A percentile compares a stretch with the other conserved stretches of the same genome.
phyloP scores from a whole-genome alignment of 2,888 invertebrate species.

The Dasysyrphus albostriatus region DNA sequence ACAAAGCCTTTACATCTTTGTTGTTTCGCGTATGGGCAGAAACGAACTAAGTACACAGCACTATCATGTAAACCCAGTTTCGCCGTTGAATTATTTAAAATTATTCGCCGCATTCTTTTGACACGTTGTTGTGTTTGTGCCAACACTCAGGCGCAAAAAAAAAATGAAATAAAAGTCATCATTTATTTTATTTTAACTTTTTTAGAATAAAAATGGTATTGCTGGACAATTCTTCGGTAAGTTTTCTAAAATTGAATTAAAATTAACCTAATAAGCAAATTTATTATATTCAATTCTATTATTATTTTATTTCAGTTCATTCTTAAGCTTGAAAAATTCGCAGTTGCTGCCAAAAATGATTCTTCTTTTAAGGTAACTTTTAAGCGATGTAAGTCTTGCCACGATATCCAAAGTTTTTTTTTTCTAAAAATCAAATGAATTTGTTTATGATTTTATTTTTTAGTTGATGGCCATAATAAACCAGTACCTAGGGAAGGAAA shows the following conservation, averaged over 20 bases:
- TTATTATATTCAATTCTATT: not conserved
- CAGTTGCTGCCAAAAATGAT: conserved; percentile 91
- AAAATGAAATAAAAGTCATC: conserved; percentile 28
- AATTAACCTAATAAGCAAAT: not conserved
- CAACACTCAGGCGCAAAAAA: conserved; percentile 33
- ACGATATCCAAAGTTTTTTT: conserved; percentile 21
- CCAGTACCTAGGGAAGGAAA: conserved; percentile 89
- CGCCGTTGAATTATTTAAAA: not conserved
- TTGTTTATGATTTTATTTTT: conserved; percentile 77
- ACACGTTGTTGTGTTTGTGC: conserved; percentile 63
- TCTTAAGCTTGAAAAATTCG: conserved; percentile 85
- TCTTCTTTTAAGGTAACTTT: conserved; percentile 95
- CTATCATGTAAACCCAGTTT: conserved; percentile 6
- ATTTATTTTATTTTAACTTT: conserved; percentile 13
- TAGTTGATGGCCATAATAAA: conserved; percentile 92
- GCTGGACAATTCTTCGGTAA: conserved; percentile 83
- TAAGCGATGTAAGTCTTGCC: conserved; percentile 93
- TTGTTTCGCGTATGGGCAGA: too few species aligned
- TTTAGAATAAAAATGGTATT: conserved; percentile 80
- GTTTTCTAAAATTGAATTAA: conserved; percentile 59
- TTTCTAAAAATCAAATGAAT: not conserved
- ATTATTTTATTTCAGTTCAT: conserved; percentile 80
- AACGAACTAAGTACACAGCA: too few species aligned
- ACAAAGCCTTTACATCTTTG: too few species aligned
- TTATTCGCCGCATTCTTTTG: conserved; percentile 31